phyloP scores from a whole-genome alignment of 2,888 invertebrate species.

The Melanargia galathea region DNA sequence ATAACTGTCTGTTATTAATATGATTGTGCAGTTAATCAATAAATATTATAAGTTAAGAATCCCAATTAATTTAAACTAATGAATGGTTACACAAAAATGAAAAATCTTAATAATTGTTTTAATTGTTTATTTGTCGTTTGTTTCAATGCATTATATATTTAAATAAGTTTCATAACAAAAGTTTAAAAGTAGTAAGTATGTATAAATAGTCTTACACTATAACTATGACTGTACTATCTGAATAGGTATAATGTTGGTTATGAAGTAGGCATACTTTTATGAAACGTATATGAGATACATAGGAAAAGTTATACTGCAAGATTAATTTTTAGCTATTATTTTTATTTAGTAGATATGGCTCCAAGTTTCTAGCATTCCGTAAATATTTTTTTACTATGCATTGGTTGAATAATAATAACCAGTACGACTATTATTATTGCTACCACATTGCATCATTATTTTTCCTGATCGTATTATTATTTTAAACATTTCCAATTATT shows the following conservation, averaged over 20 bases:
- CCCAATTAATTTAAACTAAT: too few species aligned
- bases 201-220: slow-evolving; percentile 80
- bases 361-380: slow-evolving; percentile 47
- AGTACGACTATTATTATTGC: too few species aligned
- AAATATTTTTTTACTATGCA: slow-evolving; percentile 18
- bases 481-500: background rate
- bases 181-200: slow-evolving; percentile 66
- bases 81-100: slow-evolving; percentile 40
- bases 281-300: slow-evolving; percentile 48
- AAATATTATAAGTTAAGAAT: too few species aligned
- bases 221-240: slow-evolving; percentile 70
- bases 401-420: background rate
- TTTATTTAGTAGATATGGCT: slow-evolving; percentile 45
- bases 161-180: slow-evolving; percentile 81
- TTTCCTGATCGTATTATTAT: background rate
- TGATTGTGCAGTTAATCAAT: too few species aligned
- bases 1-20: too few species aligned
- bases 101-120: slow-evolving; percentile 52
- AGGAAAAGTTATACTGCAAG: slow-evolving; percentile 53
- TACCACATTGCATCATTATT: background rate
- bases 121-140: slow-evolving; percentile 78
- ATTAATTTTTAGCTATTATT: slow-evolving; percentile 58
- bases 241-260: slow-evolving; percentile 64
- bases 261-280: slow-evolving; percentile 54
- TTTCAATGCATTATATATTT: slow-evolving; percentile 79